Percentiles rank a stretch among this genome's conserved stretches.
Conservation (phyloP, 2,113 vertebrate genomes). For the Ceyx cyanopectus region DNA sequence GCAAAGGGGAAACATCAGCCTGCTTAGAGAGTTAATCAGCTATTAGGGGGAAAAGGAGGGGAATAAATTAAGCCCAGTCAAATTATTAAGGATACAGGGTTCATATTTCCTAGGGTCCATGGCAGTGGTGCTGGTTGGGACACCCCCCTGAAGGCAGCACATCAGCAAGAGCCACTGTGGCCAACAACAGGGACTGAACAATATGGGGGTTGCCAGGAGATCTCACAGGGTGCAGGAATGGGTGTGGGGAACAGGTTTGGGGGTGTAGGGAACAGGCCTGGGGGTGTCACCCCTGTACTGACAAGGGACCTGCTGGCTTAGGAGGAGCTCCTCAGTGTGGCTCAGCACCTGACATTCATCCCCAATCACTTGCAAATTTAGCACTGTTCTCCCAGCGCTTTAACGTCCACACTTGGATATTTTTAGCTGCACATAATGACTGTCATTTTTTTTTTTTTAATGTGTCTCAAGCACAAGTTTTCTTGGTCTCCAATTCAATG, state of each 20-base stretch:
- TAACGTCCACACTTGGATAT: background rate
- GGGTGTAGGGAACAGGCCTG: accelerated
- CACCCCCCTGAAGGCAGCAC: accelerated
- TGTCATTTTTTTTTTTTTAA: background rate
- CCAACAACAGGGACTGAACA: background rate
- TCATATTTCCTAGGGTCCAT: background rate
- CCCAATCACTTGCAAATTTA: background rate
- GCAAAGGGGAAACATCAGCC: background rate
- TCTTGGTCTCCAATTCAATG: background rate
- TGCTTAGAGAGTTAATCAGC: constrained; percentile 3
- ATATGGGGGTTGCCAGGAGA: background rate
- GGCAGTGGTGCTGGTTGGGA: background rate
- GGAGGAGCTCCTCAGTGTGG: background rate
- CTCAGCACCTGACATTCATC: background rate
- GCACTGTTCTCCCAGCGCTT: background rate
- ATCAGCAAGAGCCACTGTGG: background rate
- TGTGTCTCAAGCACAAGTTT: background rate
- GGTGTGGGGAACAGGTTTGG: accelerated
- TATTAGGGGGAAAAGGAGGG: background rate
- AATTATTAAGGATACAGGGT: background rate
- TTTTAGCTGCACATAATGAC: background rate
- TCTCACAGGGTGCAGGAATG: accelerated
- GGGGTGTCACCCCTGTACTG: accelerated
- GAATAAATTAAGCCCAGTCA: background rate
- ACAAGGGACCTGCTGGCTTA: background rate